Evolutionary conservation across 2,113 vertebrate species (phyloP).

Genomic region (Coregonus clupeaformis): DNA sequence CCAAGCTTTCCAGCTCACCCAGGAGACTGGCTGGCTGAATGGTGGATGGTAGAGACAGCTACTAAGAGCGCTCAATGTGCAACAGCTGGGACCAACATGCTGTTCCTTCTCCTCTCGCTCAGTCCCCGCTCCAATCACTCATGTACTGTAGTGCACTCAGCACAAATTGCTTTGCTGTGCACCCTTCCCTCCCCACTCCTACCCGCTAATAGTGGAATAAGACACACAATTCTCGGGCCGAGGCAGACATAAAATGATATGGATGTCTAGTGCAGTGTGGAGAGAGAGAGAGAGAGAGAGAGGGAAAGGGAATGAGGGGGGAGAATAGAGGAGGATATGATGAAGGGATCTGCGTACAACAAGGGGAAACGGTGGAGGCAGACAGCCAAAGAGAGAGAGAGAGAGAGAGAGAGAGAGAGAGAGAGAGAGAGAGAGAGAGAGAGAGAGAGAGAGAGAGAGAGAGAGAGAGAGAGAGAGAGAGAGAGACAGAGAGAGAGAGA

Average conservation of each 20-base stretch:
- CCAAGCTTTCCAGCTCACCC: slow-evolving; percentile 46
- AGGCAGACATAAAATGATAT: background rate
- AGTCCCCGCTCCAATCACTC: slow-evolving; percentile 18
- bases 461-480: background rate
- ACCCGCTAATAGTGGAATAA: background rate
- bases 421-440: background rate
- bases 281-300: no score
- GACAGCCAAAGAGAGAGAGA: background rate
- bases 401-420: slow-evolving; percentile 21
- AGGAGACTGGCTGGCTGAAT: slow-evolving; percentile 24
- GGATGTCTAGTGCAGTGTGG: slow-evolving; percentile 7
- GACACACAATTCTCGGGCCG: background rate
- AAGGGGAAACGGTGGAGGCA: slow-evolving; percentile 21
- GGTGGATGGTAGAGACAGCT: slow-evolving; percentile 20
- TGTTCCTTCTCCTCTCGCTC: slow-evolving; percentile 14
- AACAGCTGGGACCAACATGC: no score
- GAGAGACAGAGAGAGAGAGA: background rate
- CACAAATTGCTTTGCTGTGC: slow-evolving; percentile 28
- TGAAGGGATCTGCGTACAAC: no score
- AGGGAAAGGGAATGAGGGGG: slow-evolving; percentile 10
- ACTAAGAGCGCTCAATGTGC: slow-evolving; percentile 22
- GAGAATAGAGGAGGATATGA: slow-evolving; percentile 35
- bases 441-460: background rate
- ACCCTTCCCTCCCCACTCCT: slow-evolving; percentile 28
- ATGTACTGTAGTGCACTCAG: slow-evolving; percentile 40